These are phyloP conservation scores for Coregonus clupeaformis DNA, from an alignment of 2,113 vertebrate species.

Conservation along the genomic window DNA sequence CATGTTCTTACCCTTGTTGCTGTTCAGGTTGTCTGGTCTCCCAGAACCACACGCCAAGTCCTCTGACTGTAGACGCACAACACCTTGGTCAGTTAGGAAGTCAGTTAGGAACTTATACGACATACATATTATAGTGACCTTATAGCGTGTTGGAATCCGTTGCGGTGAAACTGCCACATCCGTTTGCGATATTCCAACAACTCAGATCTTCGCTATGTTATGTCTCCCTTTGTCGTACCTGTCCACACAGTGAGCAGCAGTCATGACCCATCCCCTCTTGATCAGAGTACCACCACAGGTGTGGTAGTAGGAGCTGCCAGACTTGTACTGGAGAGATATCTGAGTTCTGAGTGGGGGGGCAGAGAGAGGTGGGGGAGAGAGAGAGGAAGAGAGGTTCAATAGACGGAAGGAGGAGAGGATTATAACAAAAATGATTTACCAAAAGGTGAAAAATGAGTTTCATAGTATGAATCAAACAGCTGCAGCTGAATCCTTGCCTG, in stretches of 20 bases:
- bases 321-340: conserved; percentile 80
- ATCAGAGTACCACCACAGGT: conserved; percentile 87
- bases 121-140: conserved; percentile 69
- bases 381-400: background rate
- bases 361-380: background rate
- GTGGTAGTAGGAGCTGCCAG: conserved; percentile 70
- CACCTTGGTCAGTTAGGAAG: conserved; percentile 49
- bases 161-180: too few species aligned
- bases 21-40: conserved; percentile 78
- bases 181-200: background rate
- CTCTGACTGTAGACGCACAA: conserved; percentile 19
- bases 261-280: conserved; percentile 81
- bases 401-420: too few species aligned
- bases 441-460: too few species aligned
- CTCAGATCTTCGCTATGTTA: background rate
- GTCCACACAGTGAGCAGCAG: conserved; percentile 84
- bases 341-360: too few species aligned
- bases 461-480: too few species aligned
- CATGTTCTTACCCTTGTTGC: conserved; percentile 74
- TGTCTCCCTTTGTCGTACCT: conserved; percentile 36
- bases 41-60: conserved; percentile 74
- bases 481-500: too few species aligned
- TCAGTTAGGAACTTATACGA: conserved; percentile 73
- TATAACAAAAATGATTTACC: too few species aligned
- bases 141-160: background rate